A percentile compares a stretch with the other conserved stretches of the same genome.
phyloP scores from a whole-genome alignment of 2,888 invertebrate genomes.

The Nomada fucata region DNA sequence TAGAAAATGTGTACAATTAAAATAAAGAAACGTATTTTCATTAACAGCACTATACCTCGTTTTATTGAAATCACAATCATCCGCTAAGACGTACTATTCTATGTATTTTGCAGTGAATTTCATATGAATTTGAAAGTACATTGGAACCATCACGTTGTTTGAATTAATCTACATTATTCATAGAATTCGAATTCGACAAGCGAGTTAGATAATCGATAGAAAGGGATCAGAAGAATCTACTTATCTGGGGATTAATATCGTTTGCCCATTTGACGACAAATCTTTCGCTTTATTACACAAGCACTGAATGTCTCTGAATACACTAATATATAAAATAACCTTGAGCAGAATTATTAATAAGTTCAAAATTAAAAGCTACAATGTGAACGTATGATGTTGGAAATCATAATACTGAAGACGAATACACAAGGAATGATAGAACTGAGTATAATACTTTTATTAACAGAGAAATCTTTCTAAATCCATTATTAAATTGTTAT shows the following conservation, averaged over 20 bases:
- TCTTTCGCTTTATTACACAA: background rate
- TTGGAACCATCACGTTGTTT: constrained; percentile 2
- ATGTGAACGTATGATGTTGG: too few species aligned
- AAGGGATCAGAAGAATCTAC: constrained; percentile 4
- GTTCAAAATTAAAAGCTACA: too few species aligned
- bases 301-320: too few species aligned
- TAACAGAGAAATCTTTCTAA: too few species aligned
- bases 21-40: background rate
- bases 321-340: too few species aligned
- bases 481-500: too few species aligned
- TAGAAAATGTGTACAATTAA: too few species aligned
- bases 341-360: too few species aligned
- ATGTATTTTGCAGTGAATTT: background rate
- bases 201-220: constrained; percentile 4
- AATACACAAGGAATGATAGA: too few species aligned
- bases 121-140: background rate
- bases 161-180: constrained; percentile 17
- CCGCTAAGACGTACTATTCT: background rate
- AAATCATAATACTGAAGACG: too few species aligned
- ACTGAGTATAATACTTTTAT: too few species aligned
- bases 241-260: constrained; percentile 11
- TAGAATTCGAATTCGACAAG: background rate
- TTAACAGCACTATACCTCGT: too few species aligned
- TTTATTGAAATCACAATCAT: background rate
- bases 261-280: background rate